These are phyloP conservation scores for Hedychridium roseum DNA, from an alignment of 2,888 invertebrate genomes.

Conservation along the genomic window DNA sequence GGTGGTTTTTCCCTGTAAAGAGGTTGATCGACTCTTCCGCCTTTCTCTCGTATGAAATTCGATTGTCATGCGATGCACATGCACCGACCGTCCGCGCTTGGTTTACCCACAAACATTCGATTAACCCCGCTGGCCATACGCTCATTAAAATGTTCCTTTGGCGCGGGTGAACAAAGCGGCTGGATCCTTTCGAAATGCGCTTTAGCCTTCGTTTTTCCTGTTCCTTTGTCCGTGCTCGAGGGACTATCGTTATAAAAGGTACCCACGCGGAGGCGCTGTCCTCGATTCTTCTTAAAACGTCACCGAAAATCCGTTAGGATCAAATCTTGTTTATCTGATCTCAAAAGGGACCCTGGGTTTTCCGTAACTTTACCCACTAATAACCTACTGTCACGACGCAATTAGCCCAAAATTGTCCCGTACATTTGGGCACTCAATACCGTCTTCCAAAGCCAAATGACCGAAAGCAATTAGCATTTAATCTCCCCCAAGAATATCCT, in stretches of 20 bases:
- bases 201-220: constrained; percentile 13
- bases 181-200: constrained; percentile 20
- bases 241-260: background rate
- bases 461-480: too few species aligned
- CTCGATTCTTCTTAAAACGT: constrained; percentile 17
- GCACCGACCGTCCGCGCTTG: constrained; percentile 12
- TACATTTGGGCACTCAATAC: too few species aligned
- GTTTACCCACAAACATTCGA: constrained; percentile 42
- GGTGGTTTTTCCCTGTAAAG: constrained; percentile 6
- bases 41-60: constrained; percentile 30
- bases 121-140: constrained; percentile 32
- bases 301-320: constrained; percentile 7
- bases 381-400: too few species aligned
- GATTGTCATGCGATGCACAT: constrained; percentile 26
- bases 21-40: constrained; percentile 25
- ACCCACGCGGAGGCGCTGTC: constrained; percentile 1
- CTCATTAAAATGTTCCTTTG: constrained; percentile 44
- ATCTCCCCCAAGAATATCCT: too few species aligned
- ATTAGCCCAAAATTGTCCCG: too few species aligned
- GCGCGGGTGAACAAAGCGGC: constrained; percentile 34
- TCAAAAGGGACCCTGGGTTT: constrained; percentile 5
- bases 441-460: too few species aligned
- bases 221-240: background rate
- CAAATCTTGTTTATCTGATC: background rate
- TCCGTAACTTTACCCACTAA: background rate